Evolutionary conservation across 2,797 vertebrate genomes (phyloP).

Genomic region (Anguilla obscura): DNA sequence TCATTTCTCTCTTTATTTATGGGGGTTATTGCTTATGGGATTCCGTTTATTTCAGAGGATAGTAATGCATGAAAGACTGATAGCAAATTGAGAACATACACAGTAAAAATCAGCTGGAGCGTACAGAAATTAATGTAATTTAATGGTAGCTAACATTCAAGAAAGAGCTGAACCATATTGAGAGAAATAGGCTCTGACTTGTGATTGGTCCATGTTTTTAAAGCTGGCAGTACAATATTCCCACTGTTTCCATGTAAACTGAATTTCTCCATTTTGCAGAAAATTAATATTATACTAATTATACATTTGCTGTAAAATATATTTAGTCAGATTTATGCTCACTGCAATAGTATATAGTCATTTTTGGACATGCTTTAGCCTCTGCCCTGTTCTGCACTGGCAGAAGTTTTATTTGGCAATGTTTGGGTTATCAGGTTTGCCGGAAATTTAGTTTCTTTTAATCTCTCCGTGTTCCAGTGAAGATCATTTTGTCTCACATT

Average conservation of each 20-base stretch:
- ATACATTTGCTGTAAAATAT: not conserved
- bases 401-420: not conserved
- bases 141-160: not conserved
- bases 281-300: no score
- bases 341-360: not conserved
- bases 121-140: not conserved
- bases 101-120: not conserved
- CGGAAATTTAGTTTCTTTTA: conserved; percentile 8
- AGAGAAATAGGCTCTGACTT: no score
- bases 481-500: not conserved
- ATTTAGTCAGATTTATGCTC: not conserved
- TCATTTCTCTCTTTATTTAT: not conserved
- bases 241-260: no score
- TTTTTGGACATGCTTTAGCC: not conserved
- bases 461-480: not conserved
- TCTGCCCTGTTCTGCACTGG: not conserved
- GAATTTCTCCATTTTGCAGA: no score
- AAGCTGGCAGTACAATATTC: no score
- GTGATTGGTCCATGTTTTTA: no score
- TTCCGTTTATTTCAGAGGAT: not conserved
- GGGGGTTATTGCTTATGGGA: no score
- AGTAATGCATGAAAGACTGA: not conserved
- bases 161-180: no score
- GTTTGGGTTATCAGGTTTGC: not conserved
- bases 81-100: not conserved